Conservation (phyloP, 2,797 vertebrate genomes). For the Acanthis flammea region DNA sequence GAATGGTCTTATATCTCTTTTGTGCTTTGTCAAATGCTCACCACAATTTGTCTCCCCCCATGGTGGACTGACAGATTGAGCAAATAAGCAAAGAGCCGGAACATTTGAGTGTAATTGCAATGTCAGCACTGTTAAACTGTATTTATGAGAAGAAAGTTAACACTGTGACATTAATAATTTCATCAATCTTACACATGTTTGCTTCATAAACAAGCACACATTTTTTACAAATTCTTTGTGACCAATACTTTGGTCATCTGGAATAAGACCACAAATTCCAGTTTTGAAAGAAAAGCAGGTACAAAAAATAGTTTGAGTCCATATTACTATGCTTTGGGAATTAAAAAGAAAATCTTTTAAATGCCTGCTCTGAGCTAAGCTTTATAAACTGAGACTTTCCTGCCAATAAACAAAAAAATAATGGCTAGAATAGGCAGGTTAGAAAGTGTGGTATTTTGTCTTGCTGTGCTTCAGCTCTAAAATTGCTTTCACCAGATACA, state of each 20-base stretch:
- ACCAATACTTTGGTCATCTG: conserved; percentile 45
- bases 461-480: conserved; percentile 42
- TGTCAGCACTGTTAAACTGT: conserved; percentile 77
- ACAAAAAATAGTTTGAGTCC: neutral
- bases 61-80: conserved; percentile 71
- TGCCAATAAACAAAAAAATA: conserved; percentile 62
- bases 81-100: conserved; percentile 70
- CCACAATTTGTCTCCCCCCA: conserved; percentile 68
- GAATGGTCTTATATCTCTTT: conserved; percentile 74
- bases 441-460: conserved; percentile 63
- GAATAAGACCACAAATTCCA: conserved; percentile 47
- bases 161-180: conserved; percentile 78
- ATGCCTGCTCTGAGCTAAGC: conserved; percentile 51
- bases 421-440: conserved; percentile 20
- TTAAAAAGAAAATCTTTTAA: conserved; percentile 16
- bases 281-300: conserved; percentile 60
- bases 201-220: conserved; percentile 73
- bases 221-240: conserved; percentile 67
- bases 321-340: neutral
- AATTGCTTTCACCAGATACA: conserved; percentile 62
- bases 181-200: conserved; percentile 73
- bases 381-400: conserved; percentile 63
- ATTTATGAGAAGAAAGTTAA: conserved; percentile 79
- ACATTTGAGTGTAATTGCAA: conserved; percentile 70
- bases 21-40: conserved; percentile 71